Evolutionary conservation across 1,140 invertebrate genomes (phyloP).

Genomic region (Solenopsis fugax): DNA sequence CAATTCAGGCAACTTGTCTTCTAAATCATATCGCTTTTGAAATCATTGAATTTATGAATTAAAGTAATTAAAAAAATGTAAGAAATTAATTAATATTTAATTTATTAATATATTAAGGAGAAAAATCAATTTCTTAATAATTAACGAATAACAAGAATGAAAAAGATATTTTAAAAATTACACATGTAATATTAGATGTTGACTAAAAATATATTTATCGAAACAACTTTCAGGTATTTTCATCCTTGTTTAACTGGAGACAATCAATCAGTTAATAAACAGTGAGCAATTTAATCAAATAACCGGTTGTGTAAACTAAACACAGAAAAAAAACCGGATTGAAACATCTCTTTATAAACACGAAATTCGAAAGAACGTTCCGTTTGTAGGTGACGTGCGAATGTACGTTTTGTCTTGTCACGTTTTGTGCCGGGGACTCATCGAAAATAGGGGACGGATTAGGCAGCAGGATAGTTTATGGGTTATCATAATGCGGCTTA

Average conservation of each 20-base stretch:
- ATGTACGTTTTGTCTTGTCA: constrained; percentile 47
- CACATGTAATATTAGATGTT: neutral
- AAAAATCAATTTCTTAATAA: too few relatives aligned
- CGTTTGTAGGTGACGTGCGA: constrained; percentile 20
- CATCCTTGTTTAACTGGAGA: neutral
- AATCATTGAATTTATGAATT: too few relatives aligned
- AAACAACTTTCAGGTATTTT: neutral
- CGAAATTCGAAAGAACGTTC: constrained; percentile 24
- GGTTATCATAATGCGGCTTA: constrained; percentile 63
- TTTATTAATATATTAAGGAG: too few relatives aligned
- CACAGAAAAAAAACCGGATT: constrained; percentile 28
- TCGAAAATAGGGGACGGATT: constrained; percentile 9
- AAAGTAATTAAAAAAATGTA: too few relatives aligned
- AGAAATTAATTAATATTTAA: too few relatives aligned
- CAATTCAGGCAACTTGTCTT: too few relatives aligned
- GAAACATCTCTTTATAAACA: neutral
- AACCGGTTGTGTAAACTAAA: neutral
- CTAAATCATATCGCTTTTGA: too few relatives aligned
- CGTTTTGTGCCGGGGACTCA: constrained; percentile 17
- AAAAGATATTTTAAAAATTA: neutral
- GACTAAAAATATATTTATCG: neutral
- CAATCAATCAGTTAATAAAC: constrained; percentile 29
- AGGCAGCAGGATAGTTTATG: constrained; percentile 64
- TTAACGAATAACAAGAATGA: too few relatives aligned
- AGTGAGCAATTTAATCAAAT: constrained; percentile 34